Conservation (phyloP, 2,113 vertebrate genomes). For the Campylorhamphus procurvoides region DNA sequence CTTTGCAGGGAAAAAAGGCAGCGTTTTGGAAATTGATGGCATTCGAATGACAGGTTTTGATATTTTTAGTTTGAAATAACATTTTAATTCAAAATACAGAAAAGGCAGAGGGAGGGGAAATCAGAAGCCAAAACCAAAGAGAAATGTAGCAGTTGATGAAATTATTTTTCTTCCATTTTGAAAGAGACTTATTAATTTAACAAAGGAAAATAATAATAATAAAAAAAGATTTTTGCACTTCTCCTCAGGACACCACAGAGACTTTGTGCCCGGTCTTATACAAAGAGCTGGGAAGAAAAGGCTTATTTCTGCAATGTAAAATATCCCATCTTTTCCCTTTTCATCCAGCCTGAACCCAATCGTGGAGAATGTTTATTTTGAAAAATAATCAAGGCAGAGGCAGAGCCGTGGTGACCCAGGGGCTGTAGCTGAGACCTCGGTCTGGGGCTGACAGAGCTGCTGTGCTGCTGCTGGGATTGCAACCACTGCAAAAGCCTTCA, state of each 20-base stretch:
- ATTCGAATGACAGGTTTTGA: slow-evolving; percentile 21
- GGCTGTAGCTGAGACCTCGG: not conserved
- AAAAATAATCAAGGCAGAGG: not conserved
- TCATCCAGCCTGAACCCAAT: not conserved
- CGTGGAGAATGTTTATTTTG: not conserved
- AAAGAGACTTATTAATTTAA: not conserved
- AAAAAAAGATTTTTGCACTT: not conserved
- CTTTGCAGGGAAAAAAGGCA: not conserved
- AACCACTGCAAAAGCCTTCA: not conserved
- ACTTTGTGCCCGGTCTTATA: not conserved
- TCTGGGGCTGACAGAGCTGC: not conserved
- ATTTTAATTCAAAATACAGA: slow-evolving; percentile 1
- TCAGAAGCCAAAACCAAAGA: not conserved
- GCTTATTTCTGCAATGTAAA: not conserved
- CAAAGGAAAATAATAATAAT: not conserved
- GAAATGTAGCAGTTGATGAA: not conserved
- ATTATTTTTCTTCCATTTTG: not conserved
- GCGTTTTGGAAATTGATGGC: slow-evolving; percentile 11
- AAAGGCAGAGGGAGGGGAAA: not conserved
- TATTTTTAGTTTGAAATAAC: slow-evolving; percentile 27
- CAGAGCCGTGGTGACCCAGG: not conserved
- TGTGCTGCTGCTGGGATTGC: not conserved
- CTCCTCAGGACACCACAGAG: not conserved
- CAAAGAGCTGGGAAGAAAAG: not conserved
- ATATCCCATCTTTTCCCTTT: not conserved